Conservation (phyloP, 2,888 invertebrate species). For the Carpatolechia fugitivella region DNA sequence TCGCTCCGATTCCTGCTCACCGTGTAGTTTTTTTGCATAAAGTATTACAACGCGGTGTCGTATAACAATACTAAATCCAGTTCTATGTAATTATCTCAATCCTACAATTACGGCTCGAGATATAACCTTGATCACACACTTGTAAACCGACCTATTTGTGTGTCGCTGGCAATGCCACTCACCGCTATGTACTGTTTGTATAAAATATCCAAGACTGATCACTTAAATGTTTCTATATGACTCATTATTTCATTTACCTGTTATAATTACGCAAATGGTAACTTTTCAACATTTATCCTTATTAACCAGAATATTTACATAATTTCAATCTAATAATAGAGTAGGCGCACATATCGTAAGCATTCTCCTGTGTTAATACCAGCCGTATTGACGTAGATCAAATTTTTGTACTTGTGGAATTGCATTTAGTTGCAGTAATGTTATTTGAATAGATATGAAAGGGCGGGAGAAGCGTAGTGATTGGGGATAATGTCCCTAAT, state of each 20-base stretch:
- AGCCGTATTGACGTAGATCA: background rate
- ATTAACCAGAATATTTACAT: slow-evolving; percentile 11
- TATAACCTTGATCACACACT: slow-evolving; percentile 64
- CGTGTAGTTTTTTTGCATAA: background rate
- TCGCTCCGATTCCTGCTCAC: too few species aligned
- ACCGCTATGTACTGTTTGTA: slow-evolving; percentile 40
- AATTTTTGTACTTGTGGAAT: background rate
- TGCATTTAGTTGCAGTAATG: background rate
- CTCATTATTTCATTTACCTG: slow-evolving; percentile 41
- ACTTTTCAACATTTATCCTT: slow-evolving; percentile 20
- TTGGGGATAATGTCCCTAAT: slow-evolving; percentile 60
- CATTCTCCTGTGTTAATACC: background rate
- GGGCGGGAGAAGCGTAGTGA: slow-evolving; percentile 50
- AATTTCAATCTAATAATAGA: slow-evolving; percentile 5
- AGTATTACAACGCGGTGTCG: background rate
- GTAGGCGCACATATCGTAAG: background rate
- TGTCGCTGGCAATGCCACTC: slow-evolving; percentile 35
- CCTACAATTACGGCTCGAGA: slow-evolving; percentile 46
- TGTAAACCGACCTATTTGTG: slow-evolving; percentile 33
- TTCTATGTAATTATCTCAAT: slow-evolving; percentile 57
- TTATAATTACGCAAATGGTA: slow-evolving; percentile 20
- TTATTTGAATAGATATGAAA: slow-evolving; percentile 32
- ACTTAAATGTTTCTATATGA: slow-evolving; percentile 24
- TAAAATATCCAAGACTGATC: slow-evolving; percentile 32
- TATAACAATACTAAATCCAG: slow-evolving; percentile 40